Conservation (phyloP, 2,113 vertebrate species). For the Elachura formosa region DNA sequence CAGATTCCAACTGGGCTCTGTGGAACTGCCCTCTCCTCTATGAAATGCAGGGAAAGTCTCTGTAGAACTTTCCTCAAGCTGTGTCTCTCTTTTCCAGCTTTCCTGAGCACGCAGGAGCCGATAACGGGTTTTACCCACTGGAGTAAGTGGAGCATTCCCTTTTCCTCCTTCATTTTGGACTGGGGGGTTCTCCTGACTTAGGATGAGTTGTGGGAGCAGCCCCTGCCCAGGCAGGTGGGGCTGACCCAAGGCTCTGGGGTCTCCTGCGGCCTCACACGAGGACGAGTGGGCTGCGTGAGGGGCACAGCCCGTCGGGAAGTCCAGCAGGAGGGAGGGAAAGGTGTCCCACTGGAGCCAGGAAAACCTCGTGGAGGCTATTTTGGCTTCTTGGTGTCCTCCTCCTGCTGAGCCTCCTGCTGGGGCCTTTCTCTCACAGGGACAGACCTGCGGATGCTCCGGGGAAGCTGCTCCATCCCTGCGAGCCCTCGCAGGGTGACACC, state of each 20-base stretch:
- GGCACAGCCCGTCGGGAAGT: background rate
- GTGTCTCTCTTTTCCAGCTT: constrained; percentile 18
- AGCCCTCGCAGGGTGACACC: background rate
- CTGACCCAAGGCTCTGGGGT: no score
- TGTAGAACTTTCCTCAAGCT: background rate
- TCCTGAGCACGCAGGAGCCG: background rate
- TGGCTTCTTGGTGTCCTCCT: background rate
- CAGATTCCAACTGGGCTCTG: background rate
- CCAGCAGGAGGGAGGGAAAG: background rate
- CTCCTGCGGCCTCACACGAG: no score
- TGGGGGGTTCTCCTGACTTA: background rate
- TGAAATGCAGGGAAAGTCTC: background rate
- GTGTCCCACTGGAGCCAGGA: background rate
- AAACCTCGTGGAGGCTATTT: background rate
- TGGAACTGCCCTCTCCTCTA: background rate
- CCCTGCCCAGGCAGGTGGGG: background rate
- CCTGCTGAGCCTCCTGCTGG: background rate
- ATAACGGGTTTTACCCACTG: background rate
- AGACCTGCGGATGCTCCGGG: background rate
- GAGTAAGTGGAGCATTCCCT: background rate
- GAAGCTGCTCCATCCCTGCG: accelerated
- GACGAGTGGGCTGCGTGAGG: background rate
- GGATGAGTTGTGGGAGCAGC: background rate
- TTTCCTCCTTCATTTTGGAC: background rate
- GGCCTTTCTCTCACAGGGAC: background rate